Base-by-base conservation (phyloP, 2,888 invertebrate genomes). In the Morpho deidamia region DNA sequence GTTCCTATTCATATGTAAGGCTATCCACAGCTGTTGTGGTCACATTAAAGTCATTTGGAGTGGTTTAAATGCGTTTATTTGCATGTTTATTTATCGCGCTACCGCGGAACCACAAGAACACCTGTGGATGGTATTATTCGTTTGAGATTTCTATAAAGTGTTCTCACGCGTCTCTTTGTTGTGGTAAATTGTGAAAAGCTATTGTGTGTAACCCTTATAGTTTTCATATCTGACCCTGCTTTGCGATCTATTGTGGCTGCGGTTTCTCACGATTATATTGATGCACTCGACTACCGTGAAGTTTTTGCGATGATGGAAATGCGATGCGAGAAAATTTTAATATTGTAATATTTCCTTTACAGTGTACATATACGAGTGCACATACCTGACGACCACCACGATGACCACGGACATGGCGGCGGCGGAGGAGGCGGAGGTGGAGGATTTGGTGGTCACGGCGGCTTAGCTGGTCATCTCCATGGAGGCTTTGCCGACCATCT, bases 301-400 rank as follows among this genome's bases (percentile, higher is more conserved):
- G 44, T 57, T 56, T 44, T 58, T 58, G 46, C 49, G 42, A 48
- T 46, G 39, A 39, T 55, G 49, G 49, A 46, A 41, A 48, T 44
- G 47, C 46, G 14, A 53, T 38, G 41, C 43, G 48, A 47, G 23
- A 50, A 14, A 11, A 32, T 8, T 50, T 46, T 46, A 7, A 34
- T 49, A 49, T 44, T 38, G 35, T 47, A 32, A 60, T 64, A 51
- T 59, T 60, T 67, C 72, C 73, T 71, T 90, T 87, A 12, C 81
- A 91, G 91, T 70, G 91, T 91, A 50, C 91, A 91, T 67, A 91
- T 91, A 66, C 83, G 90, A 60, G 86, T 91, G 32, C 91, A 91
- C 65, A 78, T 91, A 69, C 91, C 91, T 61, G 90, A 91, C 64
- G 69, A 85, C 59, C 75, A 81, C 47, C 78, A 83, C 59, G 78